These are phyloP conservation scores for Gisinianus flammeolus DNA, from an alignment of 2,888 invertebrate species.

Conservation along the genomic window DNA sequence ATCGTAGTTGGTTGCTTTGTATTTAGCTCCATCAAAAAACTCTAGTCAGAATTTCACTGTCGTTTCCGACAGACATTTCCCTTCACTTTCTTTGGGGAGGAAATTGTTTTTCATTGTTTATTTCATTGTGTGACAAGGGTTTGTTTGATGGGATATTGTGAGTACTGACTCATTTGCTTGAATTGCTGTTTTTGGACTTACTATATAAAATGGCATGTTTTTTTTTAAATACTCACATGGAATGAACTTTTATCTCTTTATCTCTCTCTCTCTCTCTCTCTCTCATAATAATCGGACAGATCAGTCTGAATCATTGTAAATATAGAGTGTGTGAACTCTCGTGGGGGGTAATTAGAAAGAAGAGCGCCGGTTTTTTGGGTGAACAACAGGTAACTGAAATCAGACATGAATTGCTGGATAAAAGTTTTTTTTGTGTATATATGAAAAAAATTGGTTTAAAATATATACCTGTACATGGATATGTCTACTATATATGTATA, in stretches of 20 bases:
- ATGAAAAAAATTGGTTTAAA: neutral
- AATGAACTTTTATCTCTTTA: neutral
- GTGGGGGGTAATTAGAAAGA: conserved; percentile 4
- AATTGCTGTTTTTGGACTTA: neutral
- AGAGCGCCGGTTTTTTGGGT: neutral
- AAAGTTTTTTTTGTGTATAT: conserved; percentile 2
- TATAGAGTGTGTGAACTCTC: conserved; percentile 11
- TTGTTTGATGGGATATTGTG: neutral
- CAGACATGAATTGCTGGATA: conserved; percentile 60
- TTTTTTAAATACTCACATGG: conserved; percentile 10
- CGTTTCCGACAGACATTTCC: conserved; percentile 49
- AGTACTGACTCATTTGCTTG: conserved; percentile 1
- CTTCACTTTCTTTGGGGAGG: conserved; percentile 21
- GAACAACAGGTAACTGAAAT: conserved; percentile 59
- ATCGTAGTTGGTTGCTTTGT: conserved; percentile 7
- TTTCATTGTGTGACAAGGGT: neutral
- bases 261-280: neutral
- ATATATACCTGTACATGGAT: neutral
- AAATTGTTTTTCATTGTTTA: neutral
- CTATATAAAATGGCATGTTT: neutral
- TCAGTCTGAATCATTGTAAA: conserved; percentile 33
- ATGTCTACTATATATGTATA: neutral
- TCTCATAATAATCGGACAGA: conserved; percentile 6
- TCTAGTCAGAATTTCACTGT: conserved; percentile 39
- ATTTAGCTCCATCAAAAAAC: no score